Evolutionary conservation across 2,113 vertebrate genomes (phyloP), one percentile per base, ranked within the genome.

Genomic region (Myxocyprinus asiaticus): DNA sequence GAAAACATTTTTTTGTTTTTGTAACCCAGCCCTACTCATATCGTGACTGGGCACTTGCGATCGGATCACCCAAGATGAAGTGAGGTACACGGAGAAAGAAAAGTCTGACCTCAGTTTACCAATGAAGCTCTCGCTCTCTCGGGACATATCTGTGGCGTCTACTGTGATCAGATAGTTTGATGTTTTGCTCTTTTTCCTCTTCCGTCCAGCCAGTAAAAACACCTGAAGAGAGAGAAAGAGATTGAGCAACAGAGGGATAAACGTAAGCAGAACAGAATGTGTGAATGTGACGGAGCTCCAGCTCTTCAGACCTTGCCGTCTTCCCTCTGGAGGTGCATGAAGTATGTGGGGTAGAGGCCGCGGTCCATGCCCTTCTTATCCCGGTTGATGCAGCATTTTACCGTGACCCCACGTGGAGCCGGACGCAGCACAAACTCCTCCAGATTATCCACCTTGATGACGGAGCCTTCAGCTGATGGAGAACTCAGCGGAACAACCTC

Each of bases 121-220:
- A 22, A 98, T 89, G 76, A 96, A 99, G 84, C 95, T 96, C 87
- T 96, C 95, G 4, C 95, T 97, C 87, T 95, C 95, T 1, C 98
- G 92, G 1, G 98, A 97, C 72, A 99, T 89, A 86, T 99, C 96
- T 3, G 95, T 98, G 80, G 98, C 94, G 45, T 99, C 98, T 51
- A 95, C 91, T 15, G 97, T 98, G 73, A 99, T 97, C 72, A 99
- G 93, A 83, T 99, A 99, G 91, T 99, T 98, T 65, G 98, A 98
- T 0, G 98, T 98, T 91, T 98, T 99, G 87, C 97, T 98, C 90
- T 98, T 98, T 90, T 98, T 99, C 78, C 98, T 93, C 90, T 99
- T 99, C 82, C 97, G 93, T 6, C 96, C 98, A 0, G 98, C 98
- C 86, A 99, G 91, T 86, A 99, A 91, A 86, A 99, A 99, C 6